phyloP scores from a whole-genome alignment of 2,113 vertebrate species.

The Dasyprocta punctata region DNA sequence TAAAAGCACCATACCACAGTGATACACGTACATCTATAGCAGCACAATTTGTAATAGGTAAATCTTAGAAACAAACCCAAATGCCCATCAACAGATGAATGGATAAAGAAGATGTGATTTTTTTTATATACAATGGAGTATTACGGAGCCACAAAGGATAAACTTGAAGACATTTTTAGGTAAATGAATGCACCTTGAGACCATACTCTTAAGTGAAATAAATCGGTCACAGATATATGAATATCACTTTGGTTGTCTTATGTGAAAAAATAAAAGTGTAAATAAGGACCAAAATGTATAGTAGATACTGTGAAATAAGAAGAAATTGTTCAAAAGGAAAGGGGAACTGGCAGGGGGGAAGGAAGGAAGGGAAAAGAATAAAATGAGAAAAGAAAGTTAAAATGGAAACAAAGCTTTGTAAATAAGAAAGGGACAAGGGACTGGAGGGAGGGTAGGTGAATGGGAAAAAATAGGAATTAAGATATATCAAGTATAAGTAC shows the following conservation, averaged over 20 bases:
- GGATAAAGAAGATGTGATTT: background rate
- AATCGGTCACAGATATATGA: background rate
- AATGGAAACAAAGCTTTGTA: background rate
- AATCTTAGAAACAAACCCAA: no score
- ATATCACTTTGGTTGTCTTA: background rate
- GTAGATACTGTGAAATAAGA: no score
- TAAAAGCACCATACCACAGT: no score
- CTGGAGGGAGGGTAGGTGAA: background rate
- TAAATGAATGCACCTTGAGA: background rate
- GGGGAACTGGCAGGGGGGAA: background rate
- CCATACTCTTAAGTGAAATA: background rate
- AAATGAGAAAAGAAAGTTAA: background rate
- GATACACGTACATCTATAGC: no score
- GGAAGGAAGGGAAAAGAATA: background rate
- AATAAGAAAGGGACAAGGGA: background rate
- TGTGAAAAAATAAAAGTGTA: background rate
- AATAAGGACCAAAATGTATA: background rate
- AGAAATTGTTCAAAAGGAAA: background rate
- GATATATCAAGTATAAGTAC: background rate
- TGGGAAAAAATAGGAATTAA: background rate
- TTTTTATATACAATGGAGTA: background rate
- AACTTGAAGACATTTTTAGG: no score
- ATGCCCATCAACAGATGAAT: background rate
- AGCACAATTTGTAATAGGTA: no score
- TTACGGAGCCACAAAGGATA: background rate